These are phyloP conservation scores for Falco cherrug DNA, from an alignment of 2,797 vertebrate genomes.

Conservation along the genomic window DNA sequence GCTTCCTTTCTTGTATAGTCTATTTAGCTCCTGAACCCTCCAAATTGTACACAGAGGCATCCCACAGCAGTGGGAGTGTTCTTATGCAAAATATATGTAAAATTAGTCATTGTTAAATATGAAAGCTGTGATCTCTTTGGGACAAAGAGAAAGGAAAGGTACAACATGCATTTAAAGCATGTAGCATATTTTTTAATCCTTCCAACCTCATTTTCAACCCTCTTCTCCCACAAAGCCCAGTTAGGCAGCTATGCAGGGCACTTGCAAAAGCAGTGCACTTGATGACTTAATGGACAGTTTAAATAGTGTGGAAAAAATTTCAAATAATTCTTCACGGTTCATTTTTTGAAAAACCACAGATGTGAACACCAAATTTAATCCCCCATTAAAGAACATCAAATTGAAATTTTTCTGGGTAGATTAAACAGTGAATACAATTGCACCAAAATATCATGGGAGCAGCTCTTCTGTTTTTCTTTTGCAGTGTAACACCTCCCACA, in stretches of 20 bases:
- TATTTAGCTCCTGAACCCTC: background rate
- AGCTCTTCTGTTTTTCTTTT: background rate
- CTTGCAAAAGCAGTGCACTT: background rate
- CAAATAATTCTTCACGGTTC: background rate
- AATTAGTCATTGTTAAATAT: background rate
- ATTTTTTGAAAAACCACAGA: conserved; percentile 17
- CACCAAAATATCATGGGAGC: background rate
- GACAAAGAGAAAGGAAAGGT: background rate
- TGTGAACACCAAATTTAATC: conserved; percentile 34
- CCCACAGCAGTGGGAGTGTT: background rate
- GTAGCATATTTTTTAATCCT: background rate
- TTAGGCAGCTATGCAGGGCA: background rate
- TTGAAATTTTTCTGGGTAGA: conserved; percentile 13
- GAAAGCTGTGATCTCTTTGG: background rate
- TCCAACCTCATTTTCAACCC: background rate
- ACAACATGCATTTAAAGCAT: background rate
- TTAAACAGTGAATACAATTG: background rate
- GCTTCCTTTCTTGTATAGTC: background rate
- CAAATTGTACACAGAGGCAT: background rate
- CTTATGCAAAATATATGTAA: background rate
- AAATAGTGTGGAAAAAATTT: background rate
- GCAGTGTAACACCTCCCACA: background rate
- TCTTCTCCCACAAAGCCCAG: background rate
- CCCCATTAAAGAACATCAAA: background rate
- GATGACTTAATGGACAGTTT: background rate